A percentile compares a stretch with the other conserved stretches of the same genome.
These are phyloP conservation scores for Montipora efflorescens DNA, from an alignment of 64 coral and sea anemone species.

Conservation along the genomic window DNA sequence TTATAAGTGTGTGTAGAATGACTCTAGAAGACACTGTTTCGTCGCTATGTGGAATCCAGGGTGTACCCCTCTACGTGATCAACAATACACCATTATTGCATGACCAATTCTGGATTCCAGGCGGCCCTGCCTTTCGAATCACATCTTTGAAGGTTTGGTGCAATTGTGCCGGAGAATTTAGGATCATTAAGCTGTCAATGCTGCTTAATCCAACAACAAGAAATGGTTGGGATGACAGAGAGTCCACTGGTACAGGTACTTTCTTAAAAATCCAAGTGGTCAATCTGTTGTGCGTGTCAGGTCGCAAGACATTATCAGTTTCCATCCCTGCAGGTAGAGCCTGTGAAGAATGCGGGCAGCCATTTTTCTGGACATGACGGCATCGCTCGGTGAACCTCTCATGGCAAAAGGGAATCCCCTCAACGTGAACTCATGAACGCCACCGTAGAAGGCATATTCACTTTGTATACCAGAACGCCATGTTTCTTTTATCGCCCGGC, in stretches of 20 bases:
- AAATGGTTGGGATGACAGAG: conserved; percentile 20
- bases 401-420: neutral
- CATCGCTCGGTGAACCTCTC: neutral
- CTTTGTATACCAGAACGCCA: neutral
- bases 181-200: conserved; percentile 49
- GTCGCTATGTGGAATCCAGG: conserved; percentile 25
- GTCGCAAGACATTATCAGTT: neutral
- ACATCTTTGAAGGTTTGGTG: conserved; percentile 17
- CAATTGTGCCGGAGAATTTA: conserved; percentile 44
- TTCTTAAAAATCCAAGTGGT: neutral
- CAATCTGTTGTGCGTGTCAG: neutral
- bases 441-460: neutral
- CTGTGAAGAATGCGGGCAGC: neutral
- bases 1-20: conserved; percentile 30
- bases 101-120: conserved; percentile 49
- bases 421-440: neutral
- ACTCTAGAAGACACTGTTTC: conserved; percentile 44
- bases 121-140: conserved; percentile 11
- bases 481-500: neutral
- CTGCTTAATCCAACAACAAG: conserved; percentile 60
- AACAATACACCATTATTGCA: neutral
- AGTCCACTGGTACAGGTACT: neutral
- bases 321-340: neutral
- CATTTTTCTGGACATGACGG: neutral
- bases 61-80: conserved; percentile 54